Conservation (phyloP, 2,113 vertebrate genomes). For the Campylorhamphus procurvoides region DNA sequence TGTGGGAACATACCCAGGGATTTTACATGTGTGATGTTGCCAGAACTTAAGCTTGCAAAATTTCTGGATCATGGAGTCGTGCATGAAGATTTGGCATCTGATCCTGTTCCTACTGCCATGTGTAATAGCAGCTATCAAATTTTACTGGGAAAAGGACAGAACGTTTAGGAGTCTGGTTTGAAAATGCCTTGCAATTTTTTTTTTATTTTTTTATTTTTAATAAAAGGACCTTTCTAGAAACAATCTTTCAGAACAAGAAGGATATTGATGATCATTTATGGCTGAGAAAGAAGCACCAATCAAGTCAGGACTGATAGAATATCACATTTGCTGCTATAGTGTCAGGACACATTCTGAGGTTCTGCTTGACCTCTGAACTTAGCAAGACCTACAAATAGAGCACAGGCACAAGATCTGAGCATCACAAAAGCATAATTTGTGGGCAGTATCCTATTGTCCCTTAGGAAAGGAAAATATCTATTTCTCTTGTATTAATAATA, state of each 20-base stretch:
- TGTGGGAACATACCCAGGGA: neutral
- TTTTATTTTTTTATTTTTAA: neutral
- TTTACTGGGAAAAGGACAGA: neutral
- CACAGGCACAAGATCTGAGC: neutral
- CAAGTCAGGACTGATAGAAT: neutral
- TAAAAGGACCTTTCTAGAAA: neutral
- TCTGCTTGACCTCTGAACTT: neutral
- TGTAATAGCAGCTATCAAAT: neutral
- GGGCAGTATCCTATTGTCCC: neutral
- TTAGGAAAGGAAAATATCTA: neutral
- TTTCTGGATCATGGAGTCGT: neutral
- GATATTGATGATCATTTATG: neutral
- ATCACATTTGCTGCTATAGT: neutral
- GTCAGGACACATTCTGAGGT: neutral
- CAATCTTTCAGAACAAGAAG: neutral
- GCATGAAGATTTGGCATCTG: neutral
- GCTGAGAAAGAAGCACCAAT: neutral
- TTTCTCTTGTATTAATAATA: neutral
- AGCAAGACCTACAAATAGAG: neutral
- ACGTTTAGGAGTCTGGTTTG: neutral
- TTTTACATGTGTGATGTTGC: neutral
- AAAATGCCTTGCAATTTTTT: neutral
- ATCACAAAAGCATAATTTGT: neutral
- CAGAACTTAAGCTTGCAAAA: conserved; percentile 4
- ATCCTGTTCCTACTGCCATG: neutral